Conservation (phyloP, 2,888 invertebrate genomes). For the Euproctis similis region DNA sequence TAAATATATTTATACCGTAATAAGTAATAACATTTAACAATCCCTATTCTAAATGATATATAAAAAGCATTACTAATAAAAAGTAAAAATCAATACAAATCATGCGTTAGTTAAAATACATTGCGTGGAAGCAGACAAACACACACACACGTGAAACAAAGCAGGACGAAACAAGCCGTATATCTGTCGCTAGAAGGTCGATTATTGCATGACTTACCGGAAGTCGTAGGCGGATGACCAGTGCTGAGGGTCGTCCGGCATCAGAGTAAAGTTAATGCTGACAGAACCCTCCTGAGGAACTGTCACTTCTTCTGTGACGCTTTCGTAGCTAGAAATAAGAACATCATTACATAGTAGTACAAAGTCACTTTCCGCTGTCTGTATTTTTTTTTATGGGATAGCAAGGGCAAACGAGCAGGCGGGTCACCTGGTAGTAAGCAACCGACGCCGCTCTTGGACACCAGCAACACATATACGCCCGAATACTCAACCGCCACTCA, state of each 20-base stretch:
- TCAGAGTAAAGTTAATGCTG: slow-evolving; percentile 84
- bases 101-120: not conserved
- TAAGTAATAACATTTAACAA: no score
- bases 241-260: slow-evolving; percentile 86
- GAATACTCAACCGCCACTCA: no score
- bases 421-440: no score
- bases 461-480: no score
- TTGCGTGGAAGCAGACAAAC: not conserved
- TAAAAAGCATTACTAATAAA: not conserved
- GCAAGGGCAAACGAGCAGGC: no score
- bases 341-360: no score
- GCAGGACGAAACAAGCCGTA: slow-evolving; percentile 3
- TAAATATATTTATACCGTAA: no score
- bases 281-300: slow-evolving; percentile 76
- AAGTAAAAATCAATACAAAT: slow-evolving; percentile 2
- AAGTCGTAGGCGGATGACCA: slow-evolving; percentile 91
- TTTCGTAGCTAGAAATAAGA: slow-evolving; percentile 71
- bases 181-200: slow-evolving; percentile 7
- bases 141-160: slow-evolving; percentile 1
- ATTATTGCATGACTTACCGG: slow-evolving; percentile 58
- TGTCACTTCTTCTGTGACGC: slow-evolving; percentile 77
- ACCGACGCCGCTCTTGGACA: no score
- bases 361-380: no score
- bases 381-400: no score
- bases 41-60: no score